phyloP scores from a whole-genome alignment of 2,797 vertebrate genomes.

The Sebastes taczanowskii region DNA sequence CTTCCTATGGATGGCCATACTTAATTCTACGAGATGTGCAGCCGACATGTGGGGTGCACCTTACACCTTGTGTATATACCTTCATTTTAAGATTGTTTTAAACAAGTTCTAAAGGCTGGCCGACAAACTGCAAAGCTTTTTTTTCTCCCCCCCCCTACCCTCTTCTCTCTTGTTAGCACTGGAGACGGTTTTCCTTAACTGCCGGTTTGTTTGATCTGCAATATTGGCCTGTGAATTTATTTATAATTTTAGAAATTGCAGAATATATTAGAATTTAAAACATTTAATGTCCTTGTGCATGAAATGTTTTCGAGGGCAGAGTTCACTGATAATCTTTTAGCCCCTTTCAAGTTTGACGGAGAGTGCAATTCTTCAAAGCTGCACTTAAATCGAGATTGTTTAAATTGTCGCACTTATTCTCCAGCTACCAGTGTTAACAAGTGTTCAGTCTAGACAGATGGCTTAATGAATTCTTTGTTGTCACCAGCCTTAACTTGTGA shows the following conservation, averaged over 20 bases:
- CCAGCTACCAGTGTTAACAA: conserved; percentile 75
- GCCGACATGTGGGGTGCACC: conserved; percentile 62
- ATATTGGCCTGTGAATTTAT: conserved; percentile 75
- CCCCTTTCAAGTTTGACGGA: conserved; percentile 50
- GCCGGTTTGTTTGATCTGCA: conserved; percentile 67
- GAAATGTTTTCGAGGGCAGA: conserved; percentile 53
- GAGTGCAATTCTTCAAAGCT: conserved; percentile 53
- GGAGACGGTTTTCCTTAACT: conserved; percentile 60
- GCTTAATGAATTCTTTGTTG: conserved; percentile 66
- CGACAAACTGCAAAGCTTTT: conserved; percentile 78
- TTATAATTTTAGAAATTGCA: conserved; percentile 75
- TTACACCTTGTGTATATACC: conserved; percentile 85
- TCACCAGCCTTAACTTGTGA: conserved; percentile 82
- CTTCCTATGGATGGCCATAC: conserved; percentile 76
- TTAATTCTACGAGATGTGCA: conserved; percentile 70
- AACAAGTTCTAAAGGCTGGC: conserved; percentile 89
- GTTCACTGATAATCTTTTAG: conserved; percentile 39
- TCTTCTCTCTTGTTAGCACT: conserved; percentile 69
- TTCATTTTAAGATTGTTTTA: conserved; percentile 87
- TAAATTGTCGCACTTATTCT: conserved; percentile 56
- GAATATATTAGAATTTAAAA: conserved; percentile 55
- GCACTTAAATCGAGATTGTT: conserved; percentile 56
- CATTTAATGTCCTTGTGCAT: conserved; percentile 51
- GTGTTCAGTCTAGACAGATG: conserved; percentile 56
- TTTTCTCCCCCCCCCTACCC: background rate